These are phyloP conservation scores for Miniopterus natalensis DNA, from an alignment of 2,113 vertebrate species.

Conservation along the genomic window DNA sequence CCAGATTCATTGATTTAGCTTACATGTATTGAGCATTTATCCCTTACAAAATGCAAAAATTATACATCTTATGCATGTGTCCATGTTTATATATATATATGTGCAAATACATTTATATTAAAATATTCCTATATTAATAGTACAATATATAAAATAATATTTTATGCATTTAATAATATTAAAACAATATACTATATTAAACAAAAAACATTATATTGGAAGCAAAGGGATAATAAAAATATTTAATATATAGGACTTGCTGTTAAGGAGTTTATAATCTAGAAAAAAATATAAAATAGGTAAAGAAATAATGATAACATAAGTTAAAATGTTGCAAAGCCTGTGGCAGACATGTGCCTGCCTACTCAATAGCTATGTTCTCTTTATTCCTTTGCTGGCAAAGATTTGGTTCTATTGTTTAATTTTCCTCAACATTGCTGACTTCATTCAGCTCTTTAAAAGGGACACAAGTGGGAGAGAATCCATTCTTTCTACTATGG, in stretches of 20 bases:
- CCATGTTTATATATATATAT: neutral
- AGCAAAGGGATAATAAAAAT: neutral
- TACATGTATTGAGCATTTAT: neutral
- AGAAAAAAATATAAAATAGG: neutral
- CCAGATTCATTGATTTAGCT: neutral
- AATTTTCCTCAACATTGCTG: neutral
- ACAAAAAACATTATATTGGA: slow-evolving; percentile 3
- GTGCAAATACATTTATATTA: neutral
- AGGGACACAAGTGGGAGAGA: neutral
- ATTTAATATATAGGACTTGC: neutral
- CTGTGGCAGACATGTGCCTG: neutral
- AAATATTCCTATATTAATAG: neutral
- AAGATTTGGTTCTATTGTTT: neutral
- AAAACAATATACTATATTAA: neutral
- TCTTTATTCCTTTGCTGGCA: slow-evolving; percentile 5
- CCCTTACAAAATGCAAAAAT: slow-evolving; percentile 11
- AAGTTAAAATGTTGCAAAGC: neutral
- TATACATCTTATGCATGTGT: neutral
- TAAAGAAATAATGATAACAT: neutral
- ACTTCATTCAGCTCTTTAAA: neutral
- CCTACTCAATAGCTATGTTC: neutral
- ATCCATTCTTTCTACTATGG: neutral
- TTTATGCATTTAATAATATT: neutral
- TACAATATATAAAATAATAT: neutral
- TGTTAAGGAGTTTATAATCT: neutral